A percentile compares a stretch with the other conserved stretches of the same genome.
Evolutionary conservation across 2,113 vertebrate genomes (phyloP).

Genomic region (Mesoclemmys tuberculata): DNA sequence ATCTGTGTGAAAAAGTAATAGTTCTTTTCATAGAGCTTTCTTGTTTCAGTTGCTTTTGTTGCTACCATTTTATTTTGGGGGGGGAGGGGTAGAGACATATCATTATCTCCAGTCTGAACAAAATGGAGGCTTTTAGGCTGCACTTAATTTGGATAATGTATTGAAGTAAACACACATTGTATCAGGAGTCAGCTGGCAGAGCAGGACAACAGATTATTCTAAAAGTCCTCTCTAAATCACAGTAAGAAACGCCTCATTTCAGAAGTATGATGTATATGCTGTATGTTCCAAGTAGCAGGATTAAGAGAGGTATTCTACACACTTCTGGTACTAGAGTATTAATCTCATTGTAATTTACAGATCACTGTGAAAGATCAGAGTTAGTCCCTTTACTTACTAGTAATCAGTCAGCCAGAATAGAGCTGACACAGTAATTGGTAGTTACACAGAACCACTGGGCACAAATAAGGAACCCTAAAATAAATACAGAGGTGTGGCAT

Average conservation of each 20-base stretch:
- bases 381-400: neutral
- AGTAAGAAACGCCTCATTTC: neutral
- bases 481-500: neutral
- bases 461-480: neutral
- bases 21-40: neutral
- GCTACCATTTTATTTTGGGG: neutral
- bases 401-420: neutral
- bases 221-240: neutral
- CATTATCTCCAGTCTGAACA: neutral
- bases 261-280: neutral
- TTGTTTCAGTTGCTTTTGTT: neutral
- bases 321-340: neutral
- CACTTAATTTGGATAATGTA: neutral
- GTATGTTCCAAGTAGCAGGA: neutral
- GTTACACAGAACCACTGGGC: neutral
- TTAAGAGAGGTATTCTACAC: neutral
- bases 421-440: neutral
- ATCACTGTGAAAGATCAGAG: neutral
- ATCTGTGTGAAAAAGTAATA: constrained; percentile 93
- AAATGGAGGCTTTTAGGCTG: neutral
- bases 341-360: neutral
- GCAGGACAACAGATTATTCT: neutral
- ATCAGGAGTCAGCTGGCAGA: neutral
- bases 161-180: neutral
- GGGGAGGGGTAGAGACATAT: neutral